Evolutionary conservation across 2,113 vertebrate species (phyloP).

Genomic region (Melanerpes formicivorus): DNA sequence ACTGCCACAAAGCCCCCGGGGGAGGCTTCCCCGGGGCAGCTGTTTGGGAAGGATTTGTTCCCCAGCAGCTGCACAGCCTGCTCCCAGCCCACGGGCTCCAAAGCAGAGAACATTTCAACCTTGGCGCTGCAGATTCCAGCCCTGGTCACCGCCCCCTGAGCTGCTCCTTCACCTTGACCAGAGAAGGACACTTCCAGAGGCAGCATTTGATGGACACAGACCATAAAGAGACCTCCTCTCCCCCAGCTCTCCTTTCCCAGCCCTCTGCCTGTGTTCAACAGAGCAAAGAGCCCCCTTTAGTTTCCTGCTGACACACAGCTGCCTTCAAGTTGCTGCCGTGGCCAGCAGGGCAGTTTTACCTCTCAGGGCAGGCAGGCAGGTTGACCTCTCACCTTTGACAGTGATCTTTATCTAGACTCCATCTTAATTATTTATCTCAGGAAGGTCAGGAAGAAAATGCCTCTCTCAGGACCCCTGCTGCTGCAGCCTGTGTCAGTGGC

Average conservation of each 20-base stretch:
- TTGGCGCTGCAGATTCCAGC: background rate
- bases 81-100: background rate
- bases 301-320: slow-evolving; percentile 38
- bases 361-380: slow-evolving; percentile 8
- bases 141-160: background rate
- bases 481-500: background rate
- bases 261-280: background rate
- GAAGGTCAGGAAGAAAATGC: slow-evolving; percentile 64
- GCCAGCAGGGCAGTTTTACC: slow-evolving; percentile 6
- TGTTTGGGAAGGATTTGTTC: background rate
- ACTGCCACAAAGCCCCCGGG: background rate
- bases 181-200: background rate
- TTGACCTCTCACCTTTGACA: slow-evolving; percentile 66
- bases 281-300: background rate
- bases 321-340: background rate
- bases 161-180: background rate
- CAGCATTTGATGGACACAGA: background rate
- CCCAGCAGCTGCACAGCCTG: background rate
- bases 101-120: background rate
- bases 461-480: slow-evolving; percentile 54
- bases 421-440: slow-evolving; percentile 68
- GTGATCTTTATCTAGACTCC: slow-evolving; percentile 67
- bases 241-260: background rate
- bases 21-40: background rate
- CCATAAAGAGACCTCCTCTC: background rate